phyloP scores from a whole-genome alignment of 2,888 invertebrate species.

The Lomographa bimaculata region DNA sequence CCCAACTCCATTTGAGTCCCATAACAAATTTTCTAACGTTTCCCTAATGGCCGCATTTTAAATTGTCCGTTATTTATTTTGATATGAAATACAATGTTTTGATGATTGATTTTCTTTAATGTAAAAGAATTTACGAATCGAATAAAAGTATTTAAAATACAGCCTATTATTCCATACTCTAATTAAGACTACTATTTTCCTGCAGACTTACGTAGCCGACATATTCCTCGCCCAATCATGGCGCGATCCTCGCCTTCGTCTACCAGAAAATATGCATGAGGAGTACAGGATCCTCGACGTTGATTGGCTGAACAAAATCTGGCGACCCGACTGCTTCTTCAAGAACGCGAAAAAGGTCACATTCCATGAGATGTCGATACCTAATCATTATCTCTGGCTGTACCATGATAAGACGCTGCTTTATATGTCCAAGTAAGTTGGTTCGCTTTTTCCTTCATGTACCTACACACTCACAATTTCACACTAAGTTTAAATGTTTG shows the following conservation, averaged over 20 bases:
- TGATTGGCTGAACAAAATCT: slow-evolving; percentile 94
- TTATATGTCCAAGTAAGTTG: slow-evolving; percentile 96
- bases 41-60: too few species aligned
- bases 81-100: too few species aligned
- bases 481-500: neutral
- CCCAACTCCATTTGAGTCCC: too few species aligned
- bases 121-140: too few species aligned
- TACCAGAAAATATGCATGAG: slow-evolving; percentile 97
- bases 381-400: slow-evolving; percentile 95
- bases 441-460: too few species aligned
- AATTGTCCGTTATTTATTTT: too few species aligned
- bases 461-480: too few species aligned
- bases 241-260: slow-evolving; percentile 93
- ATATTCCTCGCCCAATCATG: slow-evolving; percentile 96
- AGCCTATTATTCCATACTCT: too few species aligned
- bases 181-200: too few species aligned
- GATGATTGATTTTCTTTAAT: too few species aligned
- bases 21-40: too few species aligned
- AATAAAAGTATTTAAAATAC: too few species aligned
- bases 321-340: slow-evolving; percentile 97
- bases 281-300: slow-evolving; percentile 95
- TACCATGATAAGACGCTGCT: slow-evolving; percentile 95
- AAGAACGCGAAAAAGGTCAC: slow-evolving; percentile 97
- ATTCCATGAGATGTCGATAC: slow-evolving; percentile 97
- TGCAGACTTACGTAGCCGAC: slow-evolving; percentile 95